These are phyloP conservation scores for Entosphenus tridentatus DNA, from an alignment of 2,113 vertebrate genomes.

Conservation along the genomic window DNA sequence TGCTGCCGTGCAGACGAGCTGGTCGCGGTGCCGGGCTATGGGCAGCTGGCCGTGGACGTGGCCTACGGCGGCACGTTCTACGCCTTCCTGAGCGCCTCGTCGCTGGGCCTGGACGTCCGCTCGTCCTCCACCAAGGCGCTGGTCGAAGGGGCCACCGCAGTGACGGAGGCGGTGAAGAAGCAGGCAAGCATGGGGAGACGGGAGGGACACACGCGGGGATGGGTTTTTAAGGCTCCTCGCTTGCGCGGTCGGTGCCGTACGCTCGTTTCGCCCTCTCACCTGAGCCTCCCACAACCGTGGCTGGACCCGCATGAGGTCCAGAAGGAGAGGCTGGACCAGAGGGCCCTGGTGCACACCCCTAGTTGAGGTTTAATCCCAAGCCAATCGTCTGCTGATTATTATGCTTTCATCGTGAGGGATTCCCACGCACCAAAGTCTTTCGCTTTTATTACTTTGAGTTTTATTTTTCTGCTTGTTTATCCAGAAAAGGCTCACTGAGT, in stretches of 20 bases:
- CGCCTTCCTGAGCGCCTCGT: constrained; percentile 41
- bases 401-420: too few relatives aligned
- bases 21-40: constrained; percentile 32
- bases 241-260: not conserved
- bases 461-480: too few relatives aligned
- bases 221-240: not conserved
- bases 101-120: constrained; percentile 42
- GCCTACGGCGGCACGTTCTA: constrained; percentile 75
- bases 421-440: too few relatives aligned
- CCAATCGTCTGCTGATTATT: too few relatives aligned
- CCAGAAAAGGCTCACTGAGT: too few relatives aligned
- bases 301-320: too few relatives aligned
- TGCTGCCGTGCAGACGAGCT: constrained; percentile 27
- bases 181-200: constrained; percentile 26
- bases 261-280: too few relatives aligned
- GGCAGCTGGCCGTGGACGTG: constrained; percentile 43
- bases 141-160: constrained; percentile 33
- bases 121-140: constrained; percentile 45
- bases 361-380: too few relatives aligned
- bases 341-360: too few relatives aligned
- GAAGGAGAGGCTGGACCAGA: too few relatives aligned
- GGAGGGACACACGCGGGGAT: not conserved
- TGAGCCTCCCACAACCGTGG: too few relatives aligned
- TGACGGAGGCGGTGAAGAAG: constrained; percentile 44
- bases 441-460: too few relatives aligned